Conservation (phyloP, 2,888 invertebrate genomes). For the Cerastis leucographa region DNA sequence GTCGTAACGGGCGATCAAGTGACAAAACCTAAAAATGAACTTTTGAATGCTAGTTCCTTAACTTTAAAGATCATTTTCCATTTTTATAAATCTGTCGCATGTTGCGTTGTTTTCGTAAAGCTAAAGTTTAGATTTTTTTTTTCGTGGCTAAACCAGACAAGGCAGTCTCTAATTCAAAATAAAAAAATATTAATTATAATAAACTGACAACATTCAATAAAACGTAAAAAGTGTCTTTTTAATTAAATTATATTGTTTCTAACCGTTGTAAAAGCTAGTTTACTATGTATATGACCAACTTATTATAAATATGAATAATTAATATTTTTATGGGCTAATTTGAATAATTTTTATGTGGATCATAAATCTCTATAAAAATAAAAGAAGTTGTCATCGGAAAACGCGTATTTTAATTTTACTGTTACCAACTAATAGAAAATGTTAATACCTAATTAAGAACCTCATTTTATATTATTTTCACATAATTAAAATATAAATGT, state of each 20-base stretch:
- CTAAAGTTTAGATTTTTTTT: slow-evolving; percentile 22
- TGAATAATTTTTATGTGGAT: slow-evolving; percentile 42
- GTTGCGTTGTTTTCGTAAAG: not conserved
- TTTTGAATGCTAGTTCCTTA: not conserved
- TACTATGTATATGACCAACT: slow-evolving; percentile 21
- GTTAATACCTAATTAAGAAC: not conserved
- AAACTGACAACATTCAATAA: no score
- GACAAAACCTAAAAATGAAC: not conserved
- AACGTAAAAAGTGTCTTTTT: slow-evolving; percentile 9
- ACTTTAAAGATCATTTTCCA: not conserved
- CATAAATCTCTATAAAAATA: slow-evolving; percentile 46
- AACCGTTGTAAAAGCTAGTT: slow-evolving; percentile 23
- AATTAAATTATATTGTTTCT: slow-evolving; percentile 37
- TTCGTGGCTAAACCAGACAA: slow-evolving; percentile 14
- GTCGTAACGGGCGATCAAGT: not conserved
- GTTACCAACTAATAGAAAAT: slow-evolving; percentile 16
- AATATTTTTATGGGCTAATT: slow-evolving; percentile 48
- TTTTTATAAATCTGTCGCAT: not conserved
- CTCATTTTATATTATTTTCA: not conserved
- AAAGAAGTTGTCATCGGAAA: slow-evolving; percentile 45
- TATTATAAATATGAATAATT: slow-evolving; percentile 54
- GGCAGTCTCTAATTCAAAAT: slow-evolving; percentile 11
- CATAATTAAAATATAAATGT: not conserved
- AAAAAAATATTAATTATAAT: no score
- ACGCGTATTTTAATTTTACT: slow-evolving; percentile 3